Evolutionary conservation across 2,797 vertebrate genomes (phyloP), one percentile per base, ranked within the genome.

Genomic region (Thunnus albacares): DNA sequence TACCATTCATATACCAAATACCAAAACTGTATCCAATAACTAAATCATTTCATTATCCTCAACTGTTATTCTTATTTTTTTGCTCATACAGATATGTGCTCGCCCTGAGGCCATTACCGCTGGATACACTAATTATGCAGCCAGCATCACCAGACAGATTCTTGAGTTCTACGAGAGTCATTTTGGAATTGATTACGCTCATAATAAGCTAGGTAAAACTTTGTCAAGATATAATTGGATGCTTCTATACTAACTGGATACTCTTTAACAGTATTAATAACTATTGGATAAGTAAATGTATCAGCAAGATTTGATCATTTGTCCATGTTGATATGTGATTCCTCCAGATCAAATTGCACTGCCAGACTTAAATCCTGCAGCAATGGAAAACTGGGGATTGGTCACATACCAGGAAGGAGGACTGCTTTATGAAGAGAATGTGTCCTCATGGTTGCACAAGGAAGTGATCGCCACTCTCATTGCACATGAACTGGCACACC

Each of bases 331-430:
- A 51, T 71, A 0, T 81, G 14, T 75, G 30, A 53, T 60, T 53
- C 51, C 33, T 79, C 0, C 84, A 96, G 96, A 94, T 73, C 96
- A 96, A 72, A 81, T 96, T 55, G 96, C 94, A 1, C 49, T 96
- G 41, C 94, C 95, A 30, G 93, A 96, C 69, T 72, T 96, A 6
- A 0, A 0, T 13, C 28, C 83, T 0, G 5, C 1, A 12, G 96
- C 73, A 2, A 94, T 95, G 95, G 96, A 96, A 78, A 96, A 95
- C 90, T 96, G 95, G 96, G 96, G 96, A 12, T 75, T 96, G 8
- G 69, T 95, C 58, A 94, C 91, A 0, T 96, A 96, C 71, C 79
- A 89, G 22, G 94, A 96, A 67, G 79, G 80, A 6, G 11, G 0
- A 3, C 59, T 96, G 59, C 93, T 96, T 10, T 95, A 89, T 28